Evolutionary conservation across 2,797 vertebrate genomes (phyloP).

Genomic region (Chrosomus eos): DNA sequence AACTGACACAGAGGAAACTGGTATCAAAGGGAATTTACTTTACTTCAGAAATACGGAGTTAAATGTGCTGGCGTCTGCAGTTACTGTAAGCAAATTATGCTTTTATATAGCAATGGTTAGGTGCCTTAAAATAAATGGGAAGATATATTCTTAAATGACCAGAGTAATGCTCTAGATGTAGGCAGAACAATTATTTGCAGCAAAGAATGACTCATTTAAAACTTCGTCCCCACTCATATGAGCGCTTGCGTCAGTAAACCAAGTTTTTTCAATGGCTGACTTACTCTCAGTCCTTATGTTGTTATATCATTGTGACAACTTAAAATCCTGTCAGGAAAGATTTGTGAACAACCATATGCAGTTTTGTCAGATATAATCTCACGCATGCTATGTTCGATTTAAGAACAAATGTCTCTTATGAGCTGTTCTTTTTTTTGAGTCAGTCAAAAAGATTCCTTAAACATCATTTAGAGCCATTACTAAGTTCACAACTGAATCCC

Average conservation of each 20-base stretch:
- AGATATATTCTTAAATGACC: not conserved
- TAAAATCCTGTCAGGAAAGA: not conserved
- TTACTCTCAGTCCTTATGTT: not conserved
- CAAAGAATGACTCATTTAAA: conserved; percentile 19
- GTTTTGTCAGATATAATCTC: conserved; percentile 1
- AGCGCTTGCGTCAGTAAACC: not conserved
- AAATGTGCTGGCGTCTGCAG: not conserved
- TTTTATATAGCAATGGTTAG: conserved; percentile 5
- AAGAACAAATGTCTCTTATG: not conserved
- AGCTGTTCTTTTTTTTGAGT: not conserved
- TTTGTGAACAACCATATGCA: not conserved
- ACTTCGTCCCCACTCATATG: not conserved
- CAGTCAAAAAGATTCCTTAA: not conserved
- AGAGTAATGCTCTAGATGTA: conserved; percentile 3
- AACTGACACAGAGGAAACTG: conserved; percentile 41
- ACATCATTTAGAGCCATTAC: not conserved
- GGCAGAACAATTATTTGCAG: not conserved
- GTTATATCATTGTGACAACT: not conserved
- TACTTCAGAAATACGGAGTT: conserved; percentile 17
- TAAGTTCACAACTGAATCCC: not conserved
- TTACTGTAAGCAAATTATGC: conserved; percentile 15
- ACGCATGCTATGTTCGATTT: not conserved
- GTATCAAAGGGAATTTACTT: conserved; percentile 34
- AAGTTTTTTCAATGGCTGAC: not conserved
- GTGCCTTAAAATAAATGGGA: conserved; percentile 12